Evolutionary conservation across 1,140 invertebrate genomes (phyloP), one percentile per base, ranked within the genome.

Genomic region (Cephus cinctus): DNA sequence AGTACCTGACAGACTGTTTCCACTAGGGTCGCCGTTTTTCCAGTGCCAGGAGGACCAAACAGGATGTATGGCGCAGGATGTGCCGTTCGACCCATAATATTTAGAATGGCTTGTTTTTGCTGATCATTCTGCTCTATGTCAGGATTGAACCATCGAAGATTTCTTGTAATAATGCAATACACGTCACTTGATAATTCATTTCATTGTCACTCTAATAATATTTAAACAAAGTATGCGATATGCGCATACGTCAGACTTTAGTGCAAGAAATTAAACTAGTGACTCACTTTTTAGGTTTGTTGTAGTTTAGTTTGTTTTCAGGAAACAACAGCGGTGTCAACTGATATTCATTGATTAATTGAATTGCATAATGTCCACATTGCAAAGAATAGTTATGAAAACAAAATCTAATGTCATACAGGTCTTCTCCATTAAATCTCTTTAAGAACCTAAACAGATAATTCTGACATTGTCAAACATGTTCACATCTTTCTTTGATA

Each of bases 31-130:
- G 87, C 78, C 15, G 88, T 90, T 74, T 92, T 92, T 0, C 89
- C 89, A 1, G 88, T 90, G 27, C 88, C 89, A 25, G 89, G 89
- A 21, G 89, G 88, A 2, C 89, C 89, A 72, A 87, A 89, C 22
- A 92, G 72, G 34, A 92, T 79, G 50, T 89, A 91, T 1, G 89
- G 88, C 4, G 83, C 70, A 2, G 86, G 86, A 12, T 81, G 65
- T 9, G 78, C 74, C 5, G 75, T 66, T 23, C 77, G 79, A 25
- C 71, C 50, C 1, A 88, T 56, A 39, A 90, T 85, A 53, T 86
- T 80, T 32, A 73, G 56, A 1, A 90, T 81, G 3, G 88, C 87
- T 56, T 80, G 69, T 51, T 76, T 77, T 60, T 87, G 86, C 52
- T 84, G 80, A 2, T 67, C 59, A 73, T 90, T 90, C 1, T 76